Base-by-base conservation (phyloP, 2,113 vertebrate species). In the Sylvietta virens region DNA sequence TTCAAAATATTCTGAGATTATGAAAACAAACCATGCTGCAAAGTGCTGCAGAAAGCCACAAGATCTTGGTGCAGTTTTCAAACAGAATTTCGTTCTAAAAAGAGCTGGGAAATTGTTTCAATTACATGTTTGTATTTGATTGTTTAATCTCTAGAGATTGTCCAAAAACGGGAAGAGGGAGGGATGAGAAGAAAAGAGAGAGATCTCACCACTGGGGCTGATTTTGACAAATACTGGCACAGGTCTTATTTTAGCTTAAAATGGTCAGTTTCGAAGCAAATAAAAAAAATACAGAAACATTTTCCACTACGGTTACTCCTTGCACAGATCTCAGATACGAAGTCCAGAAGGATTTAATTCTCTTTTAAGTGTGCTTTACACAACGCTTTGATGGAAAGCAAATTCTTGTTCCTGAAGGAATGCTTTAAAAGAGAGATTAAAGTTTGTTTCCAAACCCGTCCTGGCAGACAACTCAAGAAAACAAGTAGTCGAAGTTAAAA, bases 381-480 rank as follows among this genome's bases (percentile, higher is more conserved):
- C 61, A 94, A 90, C 1, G 3, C 92, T 86, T 91, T 88, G 95
- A 95, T 94, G 74, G 51, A 95, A 97, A 88, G 86, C 90, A 94
- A 97, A 93, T 96, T 95, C 96, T 79, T 94, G 44, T 28, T 91
- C 72, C 54, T 91, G 92, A 84, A 94, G 72, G 86, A 97, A 97
- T 96, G 91, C 78, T 90, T 97, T 97, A 95, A 92, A 93, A 94
- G 64, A 93, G 56, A 94, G 92, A 97, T 89, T 92, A 95, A 91
- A 96, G 90, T 95, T 95, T 81, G 93, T 92, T 95, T 92, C 92
- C 88, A 93, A 47, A 39, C 47, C 90, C 0, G 10, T 64, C 82
- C 66, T 94, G 96, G 85, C 96, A 96, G 86, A 93, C 88, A 82
- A 92, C 82, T 96, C 88, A 94, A 92, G 88, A 89, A 97, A 95